Conservation (phyloP, 2,113 vertebrate species). For the Mesocricetus auratus region DNA sequence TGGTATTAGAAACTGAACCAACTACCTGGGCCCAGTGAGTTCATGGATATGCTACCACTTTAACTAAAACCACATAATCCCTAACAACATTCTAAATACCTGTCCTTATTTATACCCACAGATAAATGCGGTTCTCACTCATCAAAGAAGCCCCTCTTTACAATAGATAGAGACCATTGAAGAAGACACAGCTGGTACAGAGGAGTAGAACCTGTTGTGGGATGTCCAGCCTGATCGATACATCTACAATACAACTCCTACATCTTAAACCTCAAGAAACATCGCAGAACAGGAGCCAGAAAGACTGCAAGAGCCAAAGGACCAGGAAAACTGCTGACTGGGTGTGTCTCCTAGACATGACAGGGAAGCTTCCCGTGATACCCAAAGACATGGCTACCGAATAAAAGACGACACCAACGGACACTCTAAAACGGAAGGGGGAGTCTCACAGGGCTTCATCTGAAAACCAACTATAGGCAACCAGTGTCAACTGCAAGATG, state of each 20-base stretch:
- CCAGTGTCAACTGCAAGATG: background rate
- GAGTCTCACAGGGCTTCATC: background rate
- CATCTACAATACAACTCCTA: background rate
- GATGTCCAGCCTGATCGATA: background rate
- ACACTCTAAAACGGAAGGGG: background rate
- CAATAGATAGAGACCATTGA: background rate
- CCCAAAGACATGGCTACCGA: background rate
- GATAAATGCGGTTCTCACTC: background rate
- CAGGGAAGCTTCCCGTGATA: background rate
- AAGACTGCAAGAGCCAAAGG: background rate
- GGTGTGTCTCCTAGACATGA: background rate
- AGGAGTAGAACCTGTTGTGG: background rate
- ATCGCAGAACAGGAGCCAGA: background rate
- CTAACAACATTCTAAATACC: background rate
- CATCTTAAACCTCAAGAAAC: background rate
- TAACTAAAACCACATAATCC: background rate
- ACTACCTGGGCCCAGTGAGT: background rate
- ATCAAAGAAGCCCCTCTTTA: background rate
- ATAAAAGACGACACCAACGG: background rate
- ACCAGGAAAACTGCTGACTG: background rate
- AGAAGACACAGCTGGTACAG: background rate
- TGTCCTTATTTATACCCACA: background rate
- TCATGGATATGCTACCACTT: rapidly evolving
- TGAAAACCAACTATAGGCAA: too few relatives aligned
- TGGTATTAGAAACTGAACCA: background rate